A percentile compares a stretch with the other conserved stretches of the same genome.
Conservation (phyloP, 2,113 vertebrate genomes). For the Alouatta palliata region DNA sequence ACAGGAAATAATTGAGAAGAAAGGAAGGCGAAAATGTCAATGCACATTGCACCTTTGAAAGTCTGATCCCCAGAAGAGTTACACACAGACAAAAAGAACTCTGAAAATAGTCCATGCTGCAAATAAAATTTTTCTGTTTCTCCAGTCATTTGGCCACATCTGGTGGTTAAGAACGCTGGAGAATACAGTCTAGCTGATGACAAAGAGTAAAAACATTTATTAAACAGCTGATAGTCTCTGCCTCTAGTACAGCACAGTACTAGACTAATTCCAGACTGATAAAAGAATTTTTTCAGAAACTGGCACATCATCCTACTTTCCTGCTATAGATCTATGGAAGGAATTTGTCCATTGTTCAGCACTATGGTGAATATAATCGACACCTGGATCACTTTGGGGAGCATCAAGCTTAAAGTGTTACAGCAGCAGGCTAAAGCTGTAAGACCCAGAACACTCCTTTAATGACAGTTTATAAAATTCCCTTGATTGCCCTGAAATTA, state of each 20-base stretch:
- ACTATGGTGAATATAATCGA: not conserved
- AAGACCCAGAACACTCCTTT: not conserved
- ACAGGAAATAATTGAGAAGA: constrained; percentile 11
- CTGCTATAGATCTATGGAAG: not conserved
- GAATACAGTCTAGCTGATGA: not conserved
- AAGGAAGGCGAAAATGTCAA: not conserved
- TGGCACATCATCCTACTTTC: not conserved
- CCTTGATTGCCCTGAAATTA: not conserved
- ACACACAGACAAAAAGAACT: constrained; percentile 13
- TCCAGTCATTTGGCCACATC: not conserved
- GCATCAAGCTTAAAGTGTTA: not conserved
- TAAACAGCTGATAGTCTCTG: not conserved
- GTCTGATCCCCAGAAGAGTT: not conserved
- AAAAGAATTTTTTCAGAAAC: not conserved
- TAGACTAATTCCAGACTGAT: not conserved
- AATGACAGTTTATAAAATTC: not conserved
- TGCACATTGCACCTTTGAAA: not conserved
- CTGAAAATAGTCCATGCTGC: not conserved
- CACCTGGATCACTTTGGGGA: not conserved
- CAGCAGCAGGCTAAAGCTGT: not conserved
- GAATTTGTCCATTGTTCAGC: not conserved
- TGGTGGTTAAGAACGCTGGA: not conserved
- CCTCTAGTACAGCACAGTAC: not conserved
- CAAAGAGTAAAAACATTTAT: not conserved
- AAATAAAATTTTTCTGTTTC: not conserved